phyloP scores from a whole-genome alignment of 2,113 vertebrate genomes.

The Scartelaos histophorus region DNA sequence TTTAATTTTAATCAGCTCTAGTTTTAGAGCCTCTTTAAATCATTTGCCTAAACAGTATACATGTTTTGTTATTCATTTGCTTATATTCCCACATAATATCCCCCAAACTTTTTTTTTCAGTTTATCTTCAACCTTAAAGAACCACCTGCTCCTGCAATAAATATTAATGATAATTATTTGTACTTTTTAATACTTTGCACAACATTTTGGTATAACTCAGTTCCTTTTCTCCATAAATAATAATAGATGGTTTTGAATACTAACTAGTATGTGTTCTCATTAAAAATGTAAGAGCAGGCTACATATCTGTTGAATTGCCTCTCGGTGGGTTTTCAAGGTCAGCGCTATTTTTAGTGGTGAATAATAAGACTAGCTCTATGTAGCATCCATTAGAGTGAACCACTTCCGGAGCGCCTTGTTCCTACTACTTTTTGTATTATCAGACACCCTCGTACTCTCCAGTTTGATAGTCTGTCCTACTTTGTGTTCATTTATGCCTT shows the following conservation, averaged over 20 bases:
- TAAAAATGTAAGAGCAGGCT: conserved; percentile 31
- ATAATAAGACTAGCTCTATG: conserved; percentile 17
- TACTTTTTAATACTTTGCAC: background rate
- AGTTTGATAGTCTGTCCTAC: background rate
- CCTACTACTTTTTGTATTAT: background rate
- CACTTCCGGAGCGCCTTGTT: conserved; percentile 5
- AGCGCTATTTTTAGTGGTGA: conserved; percentile 38
- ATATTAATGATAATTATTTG: too few relatives aligned
- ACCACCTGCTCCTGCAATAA: background rate
- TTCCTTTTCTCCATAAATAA: background rate
- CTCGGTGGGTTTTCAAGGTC: conserved; percentile 39
- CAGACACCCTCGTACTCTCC: background rate
- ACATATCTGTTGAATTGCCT: conserved; percentile 6
- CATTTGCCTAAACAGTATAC: too few relatives aligned
- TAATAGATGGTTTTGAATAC: background rate
- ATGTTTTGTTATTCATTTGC: too few relatives aligned
- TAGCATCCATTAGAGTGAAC: conserved; percentile 29
- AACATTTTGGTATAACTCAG: background rate
- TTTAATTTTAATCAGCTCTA: too few relatives aligned
- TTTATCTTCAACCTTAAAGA: too few relatives aligned
- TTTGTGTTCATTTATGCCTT: background rate
- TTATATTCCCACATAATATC: too few relatives aligned
- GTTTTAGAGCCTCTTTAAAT: too few relatives aligned
- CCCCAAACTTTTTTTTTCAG: too few relatives aligned
- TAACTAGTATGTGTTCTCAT: conserved; percentile 11